phyloP scores from a whole-genome alignment of 2,113 vertebrate species.

The Laticauda colubrina region DNA sequence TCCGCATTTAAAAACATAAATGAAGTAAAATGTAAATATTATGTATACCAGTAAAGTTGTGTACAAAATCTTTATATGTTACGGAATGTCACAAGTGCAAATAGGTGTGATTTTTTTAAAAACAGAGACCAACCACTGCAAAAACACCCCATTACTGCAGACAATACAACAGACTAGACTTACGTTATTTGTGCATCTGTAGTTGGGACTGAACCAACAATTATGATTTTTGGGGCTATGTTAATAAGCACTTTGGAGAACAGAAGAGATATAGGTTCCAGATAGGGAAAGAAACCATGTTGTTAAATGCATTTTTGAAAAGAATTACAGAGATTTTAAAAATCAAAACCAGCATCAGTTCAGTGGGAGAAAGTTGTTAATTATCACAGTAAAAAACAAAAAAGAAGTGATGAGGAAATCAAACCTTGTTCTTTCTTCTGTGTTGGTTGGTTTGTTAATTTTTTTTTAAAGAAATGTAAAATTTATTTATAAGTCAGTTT shows the following conservation, averaged over 20 bases:
- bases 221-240: not conserved
- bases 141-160: not conserved
- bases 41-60: not conserved
- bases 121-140: not conserved
- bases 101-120: not conserved
- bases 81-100: not conserved
- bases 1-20: not conserved
- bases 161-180: not conserved
- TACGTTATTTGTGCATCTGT: not conserved
- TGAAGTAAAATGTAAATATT: not conserved
- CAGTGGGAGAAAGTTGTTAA: not conserved
- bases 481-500: not conserved
- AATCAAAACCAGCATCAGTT: not conserved
- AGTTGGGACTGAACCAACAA: not conserved
- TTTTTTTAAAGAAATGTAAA: not conserved
- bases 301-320: not conserved
- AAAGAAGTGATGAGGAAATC: not conserved
- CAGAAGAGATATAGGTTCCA: not conserved
- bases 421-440: not conserved
- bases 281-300: too few species aligned
- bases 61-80: not conserved
- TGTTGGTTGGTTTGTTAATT: not conserved
- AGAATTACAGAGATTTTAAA: not conserved
- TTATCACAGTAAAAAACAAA: not conserved
- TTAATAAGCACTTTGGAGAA: not conserved